phyloP scores from a whole-genome alignment of 2,888 invertebrate genomes.

The Phalangium opilio region DNA sequence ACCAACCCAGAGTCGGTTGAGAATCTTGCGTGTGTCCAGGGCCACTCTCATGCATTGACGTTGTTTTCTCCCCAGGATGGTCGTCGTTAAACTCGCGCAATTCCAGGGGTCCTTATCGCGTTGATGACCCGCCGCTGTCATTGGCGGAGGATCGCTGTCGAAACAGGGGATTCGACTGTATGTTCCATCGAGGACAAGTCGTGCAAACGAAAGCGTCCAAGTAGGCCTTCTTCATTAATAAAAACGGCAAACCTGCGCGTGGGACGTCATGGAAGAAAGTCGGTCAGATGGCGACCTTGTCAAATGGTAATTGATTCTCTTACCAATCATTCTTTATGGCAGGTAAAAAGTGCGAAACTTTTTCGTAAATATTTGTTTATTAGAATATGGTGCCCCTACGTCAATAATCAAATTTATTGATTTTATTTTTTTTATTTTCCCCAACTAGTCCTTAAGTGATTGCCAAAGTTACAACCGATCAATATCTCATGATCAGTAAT shows the following conservation, averaged over 20 bases:
- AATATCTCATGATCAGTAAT: too few relatives aligned
- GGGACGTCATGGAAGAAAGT: not conserved
- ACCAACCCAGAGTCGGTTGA: slow-evolving; percentile 11
- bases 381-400: not conserved
- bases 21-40: slow-evolving; percentile 7
- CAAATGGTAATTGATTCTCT: too few relatives aligned
- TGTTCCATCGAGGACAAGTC: slow-evolving; percentile 13
- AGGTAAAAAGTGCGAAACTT: not conserved
- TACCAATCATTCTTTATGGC: not conserved
- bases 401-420: too few relatives aligned
- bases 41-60: not conserved
- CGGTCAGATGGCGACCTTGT: too few relatives aligned
- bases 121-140: too few relatives aligned
- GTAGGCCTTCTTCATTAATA: slow-evolving; percentile 14
- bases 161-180: slow-evolving; percentile 1
- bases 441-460: too few relatives aligned
- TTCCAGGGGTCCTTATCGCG: too few relatives aligned
- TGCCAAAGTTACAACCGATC: too few relatives aligned
- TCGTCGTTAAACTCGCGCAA: too few relatives aligned
- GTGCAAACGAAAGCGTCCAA: slow-evolving; percentile 16
- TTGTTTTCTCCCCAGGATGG: not conserved
- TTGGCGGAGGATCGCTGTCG: too few relatives aligned
- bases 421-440: too few relatives aligned
- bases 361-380: not conserved
- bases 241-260: slow-evolving; percentile 11